Evolutionary conservation across 2,888 invertebrate genomes (phyloP).

Genomic region (Altica lythri): DNA sequence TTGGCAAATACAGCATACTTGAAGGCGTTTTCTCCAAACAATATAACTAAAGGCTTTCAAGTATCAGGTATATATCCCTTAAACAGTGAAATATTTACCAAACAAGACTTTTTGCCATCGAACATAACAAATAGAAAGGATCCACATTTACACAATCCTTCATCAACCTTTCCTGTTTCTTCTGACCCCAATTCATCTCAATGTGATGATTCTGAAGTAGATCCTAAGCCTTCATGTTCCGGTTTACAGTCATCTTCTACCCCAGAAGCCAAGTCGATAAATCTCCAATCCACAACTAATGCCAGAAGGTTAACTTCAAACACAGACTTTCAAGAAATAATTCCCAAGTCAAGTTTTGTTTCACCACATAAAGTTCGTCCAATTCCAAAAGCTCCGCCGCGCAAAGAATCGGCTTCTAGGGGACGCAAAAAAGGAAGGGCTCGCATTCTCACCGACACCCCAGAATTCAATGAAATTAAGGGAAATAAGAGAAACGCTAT

Average conservation of each 20-base stretch:
- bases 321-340: too few species aligned
- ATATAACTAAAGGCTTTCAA: neutral
- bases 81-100: neutral
- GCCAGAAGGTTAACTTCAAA: too few species aligned
- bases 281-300: neutral
- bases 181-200: neutral
- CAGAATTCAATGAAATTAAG: constrained; percentile 8
- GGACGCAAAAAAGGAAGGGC: neutral
- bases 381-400: neutral
- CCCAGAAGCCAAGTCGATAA: too few species aligned
- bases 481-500: constrained; percentile 1
- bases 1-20: neutral
- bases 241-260: too few species aligned
- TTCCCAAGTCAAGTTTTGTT: too few species aligned
- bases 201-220: neutral
- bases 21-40: neutral
- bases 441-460: neutral
- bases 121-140: neutral
- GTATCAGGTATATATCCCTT: neutral
- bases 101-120: neutral
- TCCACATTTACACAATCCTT: neutral
- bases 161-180: neutral
- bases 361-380: neutral
- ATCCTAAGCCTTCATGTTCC: neutral
- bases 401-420: neutral